These are phyloP conservation scores for Holothuria glaberrima DNA, from an alignment of 35 echinoderm and acorn worm genomes.

Conservation along the genomic window DNA sequence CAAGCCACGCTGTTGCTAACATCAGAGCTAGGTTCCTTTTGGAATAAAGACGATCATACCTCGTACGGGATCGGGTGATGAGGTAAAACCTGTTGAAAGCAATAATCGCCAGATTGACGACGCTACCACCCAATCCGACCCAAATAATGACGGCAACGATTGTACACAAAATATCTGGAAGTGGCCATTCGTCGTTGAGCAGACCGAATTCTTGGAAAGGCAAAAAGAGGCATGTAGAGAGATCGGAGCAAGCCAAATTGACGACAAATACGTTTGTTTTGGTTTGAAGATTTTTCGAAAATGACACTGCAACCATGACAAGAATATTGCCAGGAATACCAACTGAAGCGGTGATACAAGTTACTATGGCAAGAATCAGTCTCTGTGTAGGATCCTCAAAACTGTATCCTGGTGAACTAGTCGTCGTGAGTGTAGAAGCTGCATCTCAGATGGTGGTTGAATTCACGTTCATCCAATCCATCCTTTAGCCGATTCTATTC, in stretches of 20 bases:
- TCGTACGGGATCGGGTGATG: not conserved
- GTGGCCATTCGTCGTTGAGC: conserved; percentile 70
- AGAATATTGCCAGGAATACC: conserved; percentile 56
- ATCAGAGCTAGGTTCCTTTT: not conserved
- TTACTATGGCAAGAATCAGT: conserved; percentile 2
- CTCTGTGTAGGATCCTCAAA: conserved; percentile 21
- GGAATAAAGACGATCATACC: conserved; percentile 32
- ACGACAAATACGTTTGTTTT: too few relatives aligned
- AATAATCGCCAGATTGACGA: conserved; percentile 75
- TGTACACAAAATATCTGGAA: conserved; percentile 47
- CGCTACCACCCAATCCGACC: conserved; percentile 64
- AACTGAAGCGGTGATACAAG: not conserved
- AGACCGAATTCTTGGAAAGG: not conserved
- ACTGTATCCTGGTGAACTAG: not conserved
- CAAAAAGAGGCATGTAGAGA: conserved; percentile 11
- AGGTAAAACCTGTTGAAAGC: conserved; percentile 70
- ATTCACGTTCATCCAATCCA: too few relatives aligned
- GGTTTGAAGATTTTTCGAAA: too few relatives aligned
- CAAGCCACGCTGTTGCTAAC: conserved; percentile 41
- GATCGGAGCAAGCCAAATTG: conserved; percentile 25
- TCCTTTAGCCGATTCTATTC: too few relatives aligned
- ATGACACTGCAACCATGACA: conserved; percentile 20
- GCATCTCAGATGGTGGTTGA: too few relatives aligned
- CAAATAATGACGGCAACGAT: conserved; percentile 28
- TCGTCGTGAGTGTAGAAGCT: too few relatives aligned